These are phyloP conservation scores for Plemyria rubiginata DNA, from an alignment of 2,888 invertebrate genomes.

Conservation along the genomic window DNA sequence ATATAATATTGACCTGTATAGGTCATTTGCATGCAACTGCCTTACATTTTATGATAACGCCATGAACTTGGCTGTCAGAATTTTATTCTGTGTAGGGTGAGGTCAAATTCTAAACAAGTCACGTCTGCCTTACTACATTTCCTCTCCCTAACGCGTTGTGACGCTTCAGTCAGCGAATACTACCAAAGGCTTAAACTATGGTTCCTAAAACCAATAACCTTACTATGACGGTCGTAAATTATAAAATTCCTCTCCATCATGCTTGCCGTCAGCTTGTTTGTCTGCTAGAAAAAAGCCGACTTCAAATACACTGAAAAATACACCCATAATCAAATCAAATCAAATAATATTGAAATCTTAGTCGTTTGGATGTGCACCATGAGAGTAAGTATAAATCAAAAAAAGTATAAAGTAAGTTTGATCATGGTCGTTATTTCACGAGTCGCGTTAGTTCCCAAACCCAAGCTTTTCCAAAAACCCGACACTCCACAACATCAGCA, in stretches of 20 bases:
- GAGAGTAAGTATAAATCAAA: too few species aligned
- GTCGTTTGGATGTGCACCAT: too few species aligned
- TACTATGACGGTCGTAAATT: not conserved
- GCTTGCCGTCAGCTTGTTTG: too few species aligned
- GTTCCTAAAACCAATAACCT: not conserved
- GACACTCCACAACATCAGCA: constrained; percentile 41
- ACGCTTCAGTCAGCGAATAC: constrained; percentile 40
- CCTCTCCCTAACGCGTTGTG: constrained; percentile 17
- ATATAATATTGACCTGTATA: too few species aligned
- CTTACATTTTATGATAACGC: too few species aligned
- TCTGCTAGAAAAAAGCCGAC: too few species aligned
- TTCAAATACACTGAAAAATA: too few species aligned
- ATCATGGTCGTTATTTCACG: not conserved
- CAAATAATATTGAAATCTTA: too few species aligned
- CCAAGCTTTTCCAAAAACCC: constrained; percentile 26
- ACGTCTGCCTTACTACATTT: constrained; percentile 4
- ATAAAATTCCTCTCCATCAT: too few species aligned
- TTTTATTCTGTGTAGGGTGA: not conserved
- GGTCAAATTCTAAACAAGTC: constrained; percentile 5
- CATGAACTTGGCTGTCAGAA: not conserved
- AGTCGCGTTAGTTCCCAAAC: not conserved
- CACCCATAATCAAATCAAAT: too few species aligned
- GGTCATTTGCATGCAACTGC: too few species aligned
- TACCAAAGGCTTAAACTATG: constrained; percentile 24
- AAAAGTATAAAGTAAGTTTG: too few species aligned